Evolutionary conservation across 2,888 invertebrate genomes (phyloP).

Genomic region (Meganola albula): DNA sequence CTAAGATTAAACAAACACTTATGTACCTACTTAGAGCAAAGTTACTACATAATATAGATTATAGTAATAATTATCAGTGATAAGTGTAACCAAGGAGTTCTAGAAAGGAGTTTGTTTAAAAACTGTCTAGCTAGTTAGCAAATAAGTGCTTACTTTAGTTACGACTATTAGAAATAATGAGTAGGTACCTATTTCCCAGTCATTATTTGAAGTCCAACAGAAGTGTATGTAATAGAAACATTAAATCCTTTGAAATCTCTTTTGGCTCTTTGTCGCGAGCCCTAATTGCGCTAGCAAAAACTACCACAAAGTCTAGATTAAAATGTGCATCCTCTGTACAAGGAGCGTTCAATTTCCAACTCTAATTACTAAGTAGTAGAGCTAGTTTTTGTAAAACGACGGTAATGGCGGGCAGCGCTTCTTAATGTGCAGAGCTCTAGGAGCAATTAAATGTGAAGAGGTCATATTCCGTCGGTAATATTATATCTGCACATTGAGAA

Average conservation of each 20-base stretch:
- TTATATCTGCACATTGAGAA: too few species aligned
- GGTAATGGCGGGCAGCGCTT: conserved; percentile 30
- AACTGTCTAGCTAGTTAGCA: too few species aligned
- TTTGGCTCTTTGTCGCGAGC: conserved; percentile 46
- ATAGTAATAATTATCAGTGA: too few species aligned
- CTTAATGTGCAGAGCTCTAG: conserved; percentile 39
- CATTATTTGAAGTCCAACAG: conserved; percentile 33
- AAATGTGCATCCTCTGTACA: conserved; percentile 42
- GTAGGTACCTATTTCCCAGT: conserved; percentile 24
- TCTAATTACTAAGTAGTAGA: conserved; percentile 23
- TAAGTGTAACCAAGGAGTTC: too few species aligned
- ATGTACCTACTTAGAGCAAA: too few species aligned
- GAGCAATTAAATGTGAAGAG: conserved; percentile 52
- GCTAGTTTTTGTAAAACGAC: conserved; percentile 19
- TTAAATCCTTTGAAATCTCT: conserved; percentile 61
- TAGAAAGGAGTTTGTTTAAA: too few species aligned
- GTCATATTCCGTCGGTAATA: conserved; percentile 42
- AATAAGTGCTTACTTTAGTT: too few species aligned
- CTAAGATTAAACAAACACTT: too few species aligned
- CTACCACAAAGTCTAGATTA: conserved; percentile 56
- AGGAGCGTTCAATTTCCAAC: conserved; percentile 22
- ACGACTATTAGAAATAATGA: too few species aligned
- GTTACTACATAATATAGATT: too few species aligned
- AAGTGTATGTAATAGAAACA: conserved; percentile 55
- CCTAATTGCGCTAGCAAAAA: conserved; percentile 62